Evolutionary conservation across 2,797 vertebrate genomes (phyloP), one percentile per base, ranked within the genome.

Genomic region (Melanotaenia nigrans): DNA sequence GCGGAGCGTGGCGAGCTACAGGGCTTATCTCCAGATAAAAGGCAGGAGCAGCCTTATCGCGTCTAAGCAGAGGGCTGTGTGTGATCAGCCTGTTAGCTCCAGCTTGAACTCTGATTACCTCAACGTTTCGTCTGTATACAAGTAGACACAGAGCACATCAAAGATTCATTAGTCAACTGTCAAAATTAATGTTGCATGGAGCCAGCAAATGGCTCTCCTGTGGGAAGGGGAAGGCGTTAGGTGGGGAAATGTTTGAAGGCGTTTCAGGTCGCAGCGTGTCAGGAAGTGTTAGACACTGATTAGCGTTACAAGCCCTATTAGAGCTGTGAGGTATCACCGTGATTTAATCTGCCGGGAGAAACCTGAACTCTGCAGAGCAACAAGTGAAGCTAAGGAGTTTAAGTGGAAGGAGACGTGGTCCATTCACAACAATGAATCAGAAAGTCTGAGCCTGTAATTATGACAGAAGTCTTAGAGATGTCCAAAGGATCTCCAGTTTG

Each of bases 151-250:
- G 64, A 4, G 13, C 28, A 11, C 64, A 8, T 58, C 16, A 28
- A 70, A 14, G 45, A 3, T 47, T 81, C 78, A 83, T 86, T 75
- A 75, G 74, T 61, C 49, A 2, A 3, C 35, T 36, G 66, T 72
- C 72, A 73, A 80, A 80, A 86, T 81, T 68, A 80, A 75, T 65
- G 70, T 30, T 35, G 65, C 13, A 45, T 25, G n/a, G 45, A 62
- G 70, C 2, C 4, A 3, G 53, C 32, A 33, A 33, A 33, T 33
- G 32, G 32, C 32, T 33, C 32, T 33, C 32, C 32, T 5, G 32
- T 7, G 64, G 10, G 13, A 40, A 14, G 38, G 38, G 38, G 25
- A 47, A 47, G 45, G 45, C 45, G 20, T 47, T 16, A 6, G 49
- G 57, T 58, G 33, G 49, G 68, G 65, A 66, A 78, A 77, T 54